A percentile compares a stretch with the other conserved stretches of the same genome.
Conservation (phyloP, 2,888 invertebrate genomes). For the Chaitophorus viminalis region DNA sequence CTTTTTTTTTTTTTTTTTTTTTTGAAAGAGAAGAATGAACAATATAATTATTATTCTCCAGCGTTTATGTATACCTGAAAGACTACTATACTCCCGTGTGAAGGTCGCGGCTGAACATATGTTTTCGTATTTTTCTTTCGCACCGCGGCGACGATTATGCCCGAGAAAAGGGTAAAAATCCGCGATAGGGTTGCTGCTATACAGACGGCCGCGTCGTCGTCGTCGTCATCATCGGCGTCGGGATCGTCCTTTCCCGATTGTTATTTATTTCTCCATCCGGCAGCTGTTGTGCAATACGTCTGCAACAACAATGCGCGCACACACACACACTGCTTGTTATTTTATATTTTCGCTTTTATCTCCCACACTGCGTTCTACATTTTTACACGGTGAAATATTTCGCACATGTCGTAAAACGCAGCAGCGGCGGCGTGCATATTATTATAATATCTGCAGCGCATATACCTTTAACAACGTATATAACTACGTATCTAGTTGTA, state of each 20-base stretch:
- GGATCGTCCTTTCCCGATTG: constrained; percentile 28
- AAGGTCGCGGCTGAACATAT: constrained; percentile 46
- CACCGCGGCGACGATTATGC: constrained; percentile 19
- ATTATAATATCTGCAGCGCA: not conserved
- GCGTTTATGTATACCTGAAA: constrained; percentile 15
- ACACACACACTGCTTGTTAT: not conserved
- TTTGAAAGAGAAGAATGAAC: constrained; percentile 25
- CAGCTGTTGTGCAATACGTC: constrained; percentile 60
- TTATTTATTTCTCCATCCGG: constrained; percentile 60
- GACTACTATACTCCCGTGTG: not conserved
- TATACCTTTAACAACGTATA: not conserved
- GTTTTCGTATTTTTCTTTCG: constrained; percentile 35
- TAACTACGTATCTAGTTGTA: too few species aligned
- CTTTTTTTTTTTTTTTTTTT: not conserved
- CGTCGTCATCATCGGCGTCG: too few species aligned
- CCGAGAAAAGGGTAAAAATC: constrained; percentile 59
- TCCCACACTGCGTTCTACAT: not conserved
- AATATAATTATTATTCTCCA: constrained; percentile 41
- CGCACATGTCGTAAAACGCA: constrained; percentile 41
- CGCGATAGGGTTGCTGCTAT: constrained; percentile 54
- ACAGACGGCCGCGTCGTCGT: not conserved
- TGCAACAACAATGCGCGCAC: constrained; percentile 16
- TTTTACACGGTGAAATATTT: constrained; percentile 21
- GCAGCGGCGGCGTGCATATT: not conserved
- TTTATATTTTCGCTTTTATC: constrained; percentile 39